Evolutionary conservation across 1,140 invertebrate species (phyloP).

Genomic region (Belonocnema kinseyi): DNA sequence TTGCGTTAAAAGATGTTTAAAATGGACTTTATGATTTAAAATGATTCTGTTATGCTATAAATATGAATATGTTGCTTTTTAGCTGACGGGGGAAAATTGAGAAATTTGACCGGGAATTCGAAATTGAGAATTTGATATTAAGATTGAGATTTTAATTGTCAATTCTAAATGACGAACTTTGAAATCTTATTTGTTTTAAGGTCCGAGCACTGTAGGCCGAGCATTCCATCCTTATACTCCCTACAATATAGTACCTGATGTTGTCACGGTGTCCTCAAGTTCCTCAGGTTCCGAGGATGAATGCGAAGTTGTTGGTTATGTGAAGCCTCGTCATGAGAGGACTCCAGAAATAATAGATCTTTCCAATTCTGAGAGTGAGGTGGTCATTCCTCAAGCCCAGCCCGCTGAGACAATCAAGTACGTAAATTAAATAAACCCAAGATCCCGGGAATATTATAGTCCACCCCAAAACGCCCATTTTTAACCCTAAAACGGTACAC

Average conservation of each 20-base stretch:
- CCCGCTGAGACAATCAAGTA: constrained; percentile 20
- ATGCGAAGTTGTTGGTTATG: constrained; percentile 73
- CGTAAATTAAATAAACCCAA: background rate
- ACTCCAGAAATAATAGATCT: constrained; percentile 76
- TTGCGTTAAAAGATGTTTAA: too few species aligned
- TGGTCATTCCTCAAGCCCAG: constrained; percentile 28
- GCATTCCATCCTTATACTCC: constrained; percentile 45
- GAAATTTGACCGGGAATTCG: too few species aligned
- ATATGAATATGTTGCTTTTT: too few species aligned
- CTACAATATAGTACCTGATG: constrained; percentile 44
- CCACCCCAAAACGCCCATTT: too few species aligned
- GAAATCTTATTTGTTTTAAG: constrained; percentile 38
- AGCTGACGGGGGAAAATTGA: too few species aligned
- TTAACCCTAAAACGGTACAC: too few species aligned
- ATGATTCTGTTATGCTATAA: too few species aligned
- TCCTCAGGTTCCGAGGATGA: constrained; percentile 60
- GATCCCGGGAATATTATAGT: too few species aligned
- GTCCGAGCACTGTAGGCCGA: constrained; percentile 61
- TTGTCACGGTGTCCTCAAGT: constrained; percentile 61
- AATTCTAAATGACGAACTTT: background rate
- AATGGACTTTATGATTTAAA: too few species aligned
- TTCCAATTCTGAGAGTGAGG: constrained; percentile 68
- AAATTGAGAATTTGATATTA: too few species aligned
- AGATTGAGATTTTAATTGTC: background rate
- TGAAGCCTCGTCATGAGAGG: constrained; percentile 76